Evolutionary conservation across 2,797 vertebrate genomes (phyloP).

Genomic region (Dermochelys coriacea): DNA sequence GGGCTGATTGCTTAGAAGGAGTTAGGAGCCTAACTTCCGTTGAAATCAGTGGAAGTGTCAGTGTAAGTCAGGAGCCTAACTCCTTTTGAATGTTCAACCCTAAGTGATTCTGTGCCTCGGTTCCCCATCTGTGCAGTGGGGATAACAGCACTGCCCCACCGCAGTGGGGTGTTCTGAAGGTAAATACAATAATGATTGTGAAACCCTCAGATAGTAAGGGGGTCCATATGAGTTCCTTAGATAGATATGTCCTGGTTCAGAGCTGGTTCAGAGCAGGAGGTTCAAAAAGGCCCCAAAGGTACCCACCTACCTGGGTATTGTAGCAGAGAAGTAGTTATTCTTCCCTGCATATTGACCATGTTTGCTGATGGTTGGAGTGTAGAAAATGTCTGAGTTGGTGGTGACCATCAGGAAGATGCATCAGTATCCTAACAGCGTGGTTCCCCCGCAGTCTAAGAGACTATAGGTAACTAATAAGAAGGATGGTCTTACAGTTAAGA

Average conservation of each 20-base stretch:
- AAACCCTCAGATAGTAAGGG: background rate
- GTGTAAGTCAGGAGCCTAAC: background rate
- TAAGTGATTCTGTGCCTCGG: background rate
- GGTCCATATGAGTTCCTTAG: background rate
- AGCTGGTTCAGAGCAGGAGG: background rate
- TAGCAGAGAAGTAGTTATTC: slow-evolving; percentile 15
- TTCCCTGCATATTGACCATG: slow-evolving; percentile 21
- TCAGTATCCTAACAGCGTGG: background rate
- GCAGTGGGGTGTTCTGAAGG: too few species aligned
- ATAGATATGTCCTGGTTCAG: background rate
- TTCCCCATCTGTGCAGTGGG: background rate
- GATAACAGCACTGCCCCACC: background rate
- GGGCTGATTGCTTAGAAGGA: background rate
- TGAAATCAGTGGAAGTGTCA: background rate
- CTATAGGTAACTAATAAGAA: background rate
- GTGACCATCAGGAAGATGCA: slow-evolving; percentile 23
- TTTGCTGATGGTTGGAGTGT: background rate
- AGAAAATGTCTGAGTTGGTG: slow-evolving; percentile 51
- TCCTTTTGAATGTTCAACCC: background rate
- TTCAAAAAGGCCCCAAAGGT: background rate
- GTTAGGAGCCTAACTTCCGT: background rate
- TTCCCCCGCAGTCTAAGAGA: background rate
- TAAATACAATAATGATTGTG: background rate
- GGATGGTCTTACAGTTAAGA: background rate
- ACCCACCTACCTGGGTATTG: slow-evolving; percentile 13